These are phyloP conservation scores for Dichetophora obliterata DNA, from an alignment of 2,888 invertebrate species.

Conservation along the genomic window DNA sequence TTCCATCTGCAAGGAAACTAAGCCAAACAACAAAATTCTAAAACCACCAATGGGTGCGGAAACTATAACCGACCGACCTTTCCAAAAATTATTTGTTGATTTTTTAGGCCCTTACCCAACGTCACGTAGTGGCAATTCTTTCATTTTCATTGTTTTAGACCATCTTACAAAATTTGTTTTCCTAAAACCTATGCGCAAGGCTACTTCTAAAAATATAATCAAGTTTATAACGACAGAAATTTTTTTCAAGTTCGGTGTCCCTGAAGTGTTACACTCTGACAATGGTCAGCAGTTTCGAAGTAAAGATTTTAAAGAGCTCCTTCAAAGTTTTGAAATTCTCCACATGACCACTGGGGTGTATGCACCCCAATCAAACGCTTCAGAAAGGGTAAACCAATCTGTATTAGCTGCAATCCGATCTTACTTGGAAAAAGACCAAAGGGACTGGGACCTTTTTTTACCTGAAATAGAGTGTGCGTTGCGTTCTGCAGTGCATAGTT, in stretches of 20 bases:
- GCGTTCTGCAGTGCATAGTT: constrained; percentile 21
- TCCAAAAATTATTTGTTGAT: constrained; percentile 19
- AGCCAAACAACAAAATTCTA: constrained; percentile 30
- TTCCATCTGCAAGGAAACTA: constrained; percentile 12
- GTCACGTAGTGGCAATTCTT: background rate
- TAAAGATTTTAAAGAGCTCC: background rate
- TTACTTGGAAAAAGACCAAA: constrained; percentile 13
- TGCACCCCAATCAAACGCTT: constrained; percentile 29
- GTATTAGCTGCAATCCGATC: constrained; percentile 21
- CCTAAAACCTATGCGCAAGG: background rate
- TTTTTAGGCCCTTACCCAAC: constrained; percentile 23
- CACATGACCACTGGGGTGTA: constrained; percentile 5
- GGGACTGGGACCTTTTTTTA: background rate
- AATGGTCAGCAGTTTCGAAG: background rate
- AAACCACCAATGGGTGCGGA: constrained; percentile 39
- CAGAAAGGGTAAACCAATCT: constrained; percentile 26
- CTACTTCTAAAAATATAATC: constrained; percentile 14
- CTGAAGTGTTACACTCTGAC: background rate
- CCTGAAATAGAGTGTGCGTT: constrained; percentile 23
- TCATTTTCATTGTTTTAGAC: constrained; percentile 19
- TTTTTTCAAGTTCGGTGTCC: background rate
- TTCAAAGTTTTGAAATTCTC: background rate
- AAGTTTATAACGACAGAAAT: background rate
- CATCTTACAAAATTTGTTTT: constrained; percentile 17
- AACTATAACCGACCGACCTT: constrained; percentile 24